Evolutionary conservation across 2,888 invertebrate genomes (phyloP).

Genomic region (Lobophora halterata): DNA sequence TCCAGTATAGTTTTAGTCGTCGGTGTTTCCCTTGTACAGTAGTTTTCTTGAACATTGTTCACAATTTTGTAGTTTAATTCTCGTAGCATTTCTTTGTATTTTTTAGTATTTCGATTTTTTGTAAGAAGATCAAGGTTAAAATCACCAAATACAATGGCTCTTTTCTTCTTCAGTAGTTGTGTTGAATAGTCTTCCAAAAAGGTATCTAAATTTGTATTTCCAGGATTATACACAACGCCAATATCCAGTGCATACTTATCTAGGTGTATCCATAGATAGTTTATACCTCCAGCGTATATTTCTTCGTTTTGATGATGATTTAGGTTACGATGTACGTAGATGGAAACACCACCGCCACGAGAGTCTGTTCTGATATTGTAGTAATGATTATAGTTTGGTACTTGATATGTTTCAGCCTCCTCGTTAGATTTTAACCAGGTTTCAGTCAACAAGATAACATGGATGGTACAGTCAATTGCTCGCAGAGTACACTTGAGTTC

Average conservation of each 20-base stretch:
- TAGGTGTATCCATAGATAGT: neutral
- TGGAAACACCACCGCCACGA: neutral
- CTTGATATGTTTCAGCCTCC: neutral
- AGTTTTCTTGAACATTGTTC: neutral
- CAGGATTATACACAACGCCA: neutral
- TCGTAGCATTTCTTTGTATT: neutral
- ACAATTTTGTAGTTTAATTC: neutral
- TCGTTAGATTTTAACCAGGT: neutral
- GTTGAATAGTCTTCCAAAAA: neutral
- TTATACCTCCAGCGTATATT: neutral
- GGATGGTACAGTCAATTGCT: neutral
- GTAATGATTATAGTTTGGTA: constrained; percentile 1
- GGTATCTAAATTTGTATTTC: neutral
- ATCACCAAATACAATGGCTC: constrained; percentile 3
- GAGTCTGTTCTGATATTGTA: neutral
- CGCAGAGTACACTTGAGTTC: neutral
- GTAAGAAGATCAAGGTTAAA: neutral
- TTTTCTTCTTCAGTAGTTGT: constrained; percentile 4
- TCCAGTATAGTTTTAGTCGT: constrained; percentile 1
- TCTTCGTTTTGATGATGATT: neutral
- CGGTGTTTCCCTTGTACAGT: neutral
- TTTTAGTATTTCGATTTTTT: neutral
- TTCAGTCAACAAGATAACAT: constrained; percentile 1
- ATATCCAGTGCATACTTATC: constrained; percentile 1
- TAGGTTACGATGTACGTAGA: neutral